phyloP scores from a whole-genome alignment of 2,797 vertebrate species.

The Momotus momota region DNA sequence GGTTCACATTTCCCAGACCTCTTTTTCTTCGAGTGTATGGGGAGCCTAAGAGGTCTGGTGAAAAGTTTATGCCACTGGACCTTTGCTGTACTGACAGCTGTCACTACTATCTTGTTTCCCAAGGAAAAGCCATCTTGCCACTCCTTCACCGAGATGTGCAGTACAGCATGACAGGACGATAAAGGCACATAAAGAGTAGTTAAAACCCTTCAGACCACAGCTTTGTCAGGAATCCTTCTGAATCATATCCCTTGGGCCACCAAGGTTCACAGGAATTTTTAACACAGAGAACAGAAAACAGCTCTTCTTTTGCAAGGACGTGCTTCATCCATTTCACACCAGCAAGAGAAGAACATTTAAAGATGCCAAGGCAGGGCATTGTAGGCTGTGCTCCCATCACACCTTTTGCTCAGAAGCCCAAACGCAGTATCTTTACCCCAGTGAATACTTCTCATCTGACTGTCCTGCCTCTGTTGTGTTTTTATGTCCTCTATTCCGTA shows the following conservation, averaged over 20 bases:
- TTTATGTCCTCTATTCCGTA: not conserved
- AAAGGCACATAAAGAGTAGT: not conserved
- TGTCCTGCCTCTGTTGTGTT: not conserved
- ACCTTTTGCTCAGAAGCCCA: not conserved
- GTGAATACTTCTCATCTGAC: not conserved
- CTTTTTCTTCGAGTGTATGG: not conserved
- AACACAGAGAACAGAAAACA: not conserved
- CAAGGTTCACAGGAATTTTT: not conserved
- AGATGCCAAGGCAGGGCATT: not conserved
- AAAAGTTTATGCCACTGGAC: not conserved
- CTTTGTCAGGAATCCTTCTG: not conserved
- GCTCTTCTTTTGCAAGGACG: not conserved
- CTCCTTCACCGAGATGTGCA: not conserved
- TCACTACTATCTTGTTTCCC: not conserved
- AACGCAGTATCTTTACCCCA: not conserved
- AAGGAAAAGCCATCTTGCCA: not conserved
- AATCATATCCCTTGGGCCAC: fast-evolving
- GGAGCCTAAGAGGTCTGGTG: not conserved
- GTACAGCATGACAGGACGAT: not conserved
- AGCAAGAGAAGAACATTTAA: not conserved
- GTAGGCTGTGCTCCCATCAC: not conserved
- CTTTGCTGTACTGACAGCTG: not conserved
- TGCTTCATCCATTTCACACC: fast-evolving
- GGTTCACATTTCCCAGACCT: not conserved
- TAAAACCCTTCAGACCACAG: not conserved